phyloP scores from a whole-genome alignment of 2,888 invertebrate genomes.

The Leptothorax acervorum region DNA sequence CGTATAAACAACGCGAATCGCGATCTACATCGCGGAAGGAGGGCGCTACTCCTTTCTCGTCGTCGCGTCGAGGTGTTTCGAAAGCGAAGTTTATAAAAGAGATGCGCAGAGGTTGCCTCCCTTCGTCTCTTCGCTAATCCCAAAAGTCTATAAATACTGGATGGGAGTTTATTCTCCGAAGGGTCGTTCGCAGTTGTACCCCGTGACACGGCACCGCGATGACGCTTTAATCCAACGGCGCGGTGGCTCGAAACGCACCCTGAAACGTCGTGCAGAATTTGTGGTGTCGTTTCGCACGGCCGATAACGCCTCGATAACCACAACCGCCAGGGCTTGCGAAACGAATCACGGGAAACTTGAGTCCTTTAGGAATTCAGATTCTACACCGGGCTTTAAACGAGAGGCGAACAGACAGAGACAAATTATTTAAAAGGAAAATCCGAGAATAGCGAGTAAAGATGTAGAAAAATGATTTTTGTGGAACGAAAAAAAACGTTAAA shows the following conservation, averaged over 20 bases:
- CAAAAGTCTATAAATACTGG: constrained; percentile 75
- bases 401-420: neutral
- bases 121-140: constrained; percentile 69
- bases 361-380: constrained; percentile 35
- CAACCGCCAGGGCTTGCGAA: constrained; percentile 1
- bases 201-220: constrained; percentile 69
- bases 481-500: neutral
- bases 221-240: constrained; percentile 71
- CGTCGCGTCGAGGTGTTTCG: constrained; percentile 49
- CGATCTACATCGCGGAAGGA: constrained; percentile 77
- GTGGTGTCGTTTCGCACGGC: constrained; percentile 57
- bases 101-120: constrained; percentile 46
- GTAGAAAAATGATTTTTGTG: neutral
- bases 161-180: constrained; percentile 74
- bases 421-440: constrained; percentile 14
- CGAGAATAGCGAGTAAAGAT: neutral
- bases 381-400: constrained; percentile 23
- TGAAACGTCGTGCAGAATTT: constrained; percentile 62
- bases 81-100: constrained; percentile 69
- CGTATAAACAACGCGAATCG: constrained; percentile 82
- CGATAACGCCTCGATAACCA: constrained; percentile 64
- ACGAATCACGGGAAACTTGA: constrained; percentile 38
- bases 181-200: constrained; percentile 74
- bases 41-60: constrained; percentile 33
- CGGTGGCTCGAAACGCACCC: constrained; percentile 39